Evolutionary conservation across 2,113 vertebrate species (phyloP).

Genomic region (Perca fluviatilis): DNA sequence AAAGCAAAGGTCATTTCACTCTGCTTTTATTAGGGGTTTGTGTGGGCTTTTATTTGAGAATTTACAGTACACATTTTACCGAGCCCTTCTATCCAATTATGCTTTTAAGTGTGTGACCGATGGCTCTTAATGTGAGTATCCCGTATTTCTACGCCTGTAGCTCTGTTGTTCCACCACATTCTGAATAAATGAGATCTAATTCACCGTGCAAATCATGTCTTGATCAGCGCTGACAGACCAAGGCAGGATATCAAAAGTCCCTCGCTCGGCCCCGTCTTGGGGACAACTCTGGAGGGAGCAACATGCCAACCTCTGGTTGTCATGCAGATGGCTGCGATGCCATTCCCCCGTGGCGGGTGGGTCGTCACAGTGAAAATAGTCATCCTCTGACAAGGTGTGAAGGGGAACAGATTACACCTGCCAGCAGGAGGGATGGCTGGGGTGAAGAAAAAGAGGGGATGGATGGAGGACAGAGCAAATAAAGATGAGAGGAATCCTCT

Average conservation of each 20-base stretch:
- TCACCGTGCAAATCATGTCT: constrained; percentile 65
- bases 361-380: constrained; percentile 54
- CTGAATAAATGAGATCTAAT: constrained; percentile 64
- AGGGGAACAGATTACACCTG: constrained; percentile 81
- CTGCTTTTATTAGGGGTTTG: constrained; percentile 2
- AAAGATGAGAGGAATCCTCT: constrained; percentile 64
- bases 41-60: constrained; percentile 7
- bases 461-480: constrained; percentile 55
- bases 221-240: constrained; percentile 53
- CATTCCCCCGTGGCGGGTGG: constrained; percentile 55
- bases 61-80: constrained; percentile 16
- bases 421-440: constrained; percentile 67
- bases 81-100: constrained; percentile 43
- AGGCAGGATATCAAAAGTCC: constrained; percentile 39
- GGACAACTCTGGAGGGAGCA: constrained; percentile 49
- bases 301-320: constrained; percentile 52
- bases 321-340: constrained; percentile 41
- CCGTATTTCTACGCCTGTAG: constrained; percentile 44
- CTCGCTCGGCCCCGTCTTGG: constrained; percentile 23
- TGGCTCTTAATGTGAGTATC: constrained; percentile 41
- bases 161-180: constrained; percentile 24
- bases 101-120: constrained; percentile 41
- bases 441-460: constrained; percentile 46
- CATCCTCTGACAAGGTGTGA: constrained; percentile 76
- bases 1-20: neutral